A percentile compares a stretch with the other conserved stretches of the same genome.
These are phyloP conservation scores for Sebastes diaconus DNA, from an alignment of 2,797 vertebrate genomes.

Conservation along the genomic window DNA sequence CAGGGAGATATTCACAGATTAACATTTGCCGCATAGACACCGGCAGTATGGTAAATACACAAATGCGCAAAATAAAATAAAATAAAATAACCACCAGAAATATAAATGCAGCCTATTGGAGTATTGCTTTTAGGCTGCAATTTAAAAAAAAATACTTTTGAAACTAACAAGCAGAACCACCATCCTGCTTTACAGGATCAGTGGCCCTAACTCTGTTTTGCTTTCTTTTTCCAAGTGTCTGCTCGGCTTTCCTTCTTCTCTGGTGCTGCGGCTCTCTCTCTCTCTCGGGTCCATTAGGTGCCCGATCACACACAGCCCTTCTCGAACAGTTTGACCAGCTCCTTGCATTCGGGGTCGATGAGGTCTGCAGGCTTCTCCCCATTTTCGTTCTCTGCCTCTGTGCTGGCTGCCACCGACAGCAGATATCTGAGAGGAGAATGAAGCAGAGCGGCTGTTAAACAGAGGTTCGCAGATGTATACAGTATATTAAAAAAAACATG, in stretches of 20 bases:
- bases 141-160: constrained; percentile 14
- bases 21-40: constrained; percentile 7
- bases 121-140: background rate
- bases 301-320: constrained; percentile 72
- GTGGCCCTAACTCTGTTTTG: background rate
- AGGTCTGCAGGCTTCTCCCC: constrained; percentile 92
- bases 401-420: constrained; percentile 88
- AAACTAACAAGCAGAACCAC: constrained; percentile 20
- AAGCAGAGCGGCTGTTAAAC: background rate
- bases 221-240: background rate
- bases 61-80: constrained; percentile 25
- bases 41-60: constrained; percentile 1
- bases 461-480: background rate
- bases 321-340: constrained; percentile 87
- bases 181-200: background rate
- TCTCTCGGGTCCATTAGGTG: background rate
- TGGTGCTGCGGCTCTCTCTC: background rate
- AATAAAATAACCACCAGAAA: constrained; percentile 10
- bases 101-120: background rate
- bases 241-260: background rate
- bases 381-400: constrained; percentile 85
- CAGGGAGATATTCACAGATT: background rate
- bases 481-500: background rate
- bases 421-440: constrained; percentile 84
- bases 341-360: constrained; percentile 90